These are phyloP conservation scores for Struthio camelus DNA, from an alignment of 2,113 vertebrate genomes.

Conservation along the genomic window DNA sequence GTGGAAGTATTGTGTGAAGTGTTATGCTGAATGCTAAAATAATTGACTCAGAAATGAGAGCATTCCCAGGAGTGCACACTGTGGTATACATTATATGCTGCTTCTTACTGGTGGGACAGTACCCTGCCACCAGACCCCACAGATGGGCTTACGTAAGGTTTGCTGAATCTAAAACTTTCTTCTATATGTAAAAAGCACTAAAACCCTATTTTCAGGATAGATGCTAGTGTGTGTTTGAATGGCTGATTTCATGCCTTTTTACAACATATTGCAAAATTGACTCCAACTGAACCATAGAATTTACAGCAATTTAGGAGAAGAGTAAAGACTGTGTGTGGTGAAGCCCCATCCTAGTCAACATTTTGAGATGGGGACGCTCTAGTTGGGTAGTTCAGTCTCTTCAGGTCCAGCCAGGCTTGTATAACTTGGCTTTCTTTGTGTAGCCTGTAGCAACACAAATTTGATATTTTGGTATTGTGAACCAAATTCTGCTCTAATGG, in stretches of 20 bases:
- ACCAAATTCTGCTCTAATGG: neutral
- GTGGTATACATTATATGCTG: neutral
- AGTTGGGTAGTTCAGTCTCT: neutral
- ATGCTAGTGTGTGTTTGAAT: neutral
- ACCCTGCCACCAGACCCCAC: neutral
- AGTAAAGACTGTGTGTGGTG: neutral
- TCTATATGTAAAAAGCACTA: neutral
- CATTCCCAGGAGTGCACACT: neutral
- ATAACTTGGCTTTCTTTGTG: neutral
- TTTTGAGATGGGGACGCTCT: neutral
- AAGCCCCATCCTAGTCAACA: neutral
- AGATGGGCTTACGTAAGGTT: neutral
- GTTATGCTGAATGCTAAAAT: neutral
- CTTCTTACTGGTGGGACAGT: neutral
- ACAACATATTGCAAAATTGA: neutral
- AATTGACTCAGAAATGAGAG: neutral
- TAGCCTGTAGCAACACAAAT: neutral
- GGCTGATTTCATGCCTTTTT: conserved; percentile 1
- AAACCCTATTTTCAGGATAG: neutral
- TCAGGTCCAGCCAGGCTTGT: neutral
- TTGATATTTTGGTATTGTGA: too few relatives aligned
- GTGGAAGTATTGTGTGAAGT: neutral
- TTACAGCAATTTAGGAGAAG: neutral
- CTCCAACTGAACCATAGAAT: neutral
- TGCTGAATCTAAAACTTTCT: neutral